Base-by-base conservation (phyloP, 2,797 vertebrate species). In the Tragopan temminckii region DNA sequence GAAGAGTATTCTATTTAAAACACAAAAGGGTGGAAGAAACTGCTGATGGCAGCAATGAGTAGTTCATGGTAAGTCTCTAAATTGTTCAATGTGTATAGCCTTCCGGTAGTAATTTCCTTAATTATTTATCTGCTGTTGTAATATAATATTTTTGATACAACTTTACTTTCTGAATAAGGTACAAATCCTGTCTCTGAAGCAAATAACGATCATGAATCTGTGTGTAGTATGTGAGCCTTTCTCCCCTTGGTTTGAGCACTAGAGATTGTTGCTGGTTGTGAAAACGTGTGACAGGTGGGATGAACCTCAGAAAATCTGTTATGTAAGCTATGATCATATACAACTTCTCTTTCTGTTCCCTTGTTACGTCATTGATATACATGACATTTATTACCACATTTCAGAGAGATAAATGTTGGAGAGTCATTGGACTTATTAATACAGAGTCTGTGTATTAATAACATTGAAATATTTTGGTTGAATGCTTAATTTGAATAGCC, bases 321-420 rank as follows among this genome's bases (percentile, higher is more conserved):
- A n/a, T n/a, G n/a, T n/a, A n/a, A n/a, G n/a, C n/a, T n/a, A n/a
- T n/a, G n/a, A n/a, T n/a, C n/a, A 55, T 40, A 25, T 6, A 59
- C 50, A 89, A 11, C 4, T 55, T 31, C 3, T 27, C 15, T 45
- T 79, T 45, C 13, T 23, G 13, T 5, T 80, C 17, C 48, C 31
- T 82, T 13, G 57, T 66, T 11, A 33, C 35, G 35, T n/a, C 31
- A 83, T 20, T 85, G 55, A 18, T 20, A 4, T 20, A 43, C 1
- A 4, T 42, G 83, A 33, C 64, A 8, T 33, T 74, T 36, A 10
- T 61, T 29, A 25, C 13, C 38, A 8, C 11, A 24, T 79, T 85
- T 27, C 36, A 57, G 70, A 63, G 0, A 0, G 5, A 0, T 4
- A 46, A 63, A 25, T 29, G 11, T 10, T 17, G 10, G 19, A 64